Base-by-base conservation (phyloP, 2,888 invertebrate species). In the Drosophila cognata region DNA sequence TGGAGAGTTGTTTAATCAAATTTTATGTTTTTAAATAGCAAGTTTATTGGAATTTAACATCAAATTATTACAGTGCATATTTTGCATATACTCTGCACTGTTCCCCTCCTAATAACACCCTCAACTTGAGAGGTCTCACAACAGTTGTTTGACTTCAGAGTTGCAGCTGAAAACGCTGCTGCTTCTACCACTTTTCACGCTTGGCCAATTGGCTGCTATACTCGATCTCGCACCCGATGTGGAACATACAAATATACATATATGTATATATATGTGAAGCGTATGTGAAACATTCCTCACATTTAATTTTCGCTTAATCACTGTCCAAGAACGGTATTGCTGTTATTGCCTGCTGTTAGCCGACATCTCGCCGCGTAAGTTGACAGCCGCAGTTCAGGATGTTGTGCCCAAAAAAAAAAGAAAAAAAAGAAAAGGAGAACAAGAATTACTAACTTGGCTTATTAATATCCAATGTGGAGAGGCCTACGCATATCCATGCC, bases 261-360 rank as follows among this genome's bases (percentile, higher is more conserved):
- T 50, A 50, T 10, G 28, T 50, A 18, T 28, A 18, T 50, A 46
- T 46, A 16, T 46, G 5, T 18, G 18, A 28, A 18, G 25, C 2
- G 51, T 51, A 18, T 51, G 29, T 28, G 51, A 10, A 55, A 21
- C 74, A 55, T 55, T 77, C 59, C 79, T 78, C 75, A 73, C 77
- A 81, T 87, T 90, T 88, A 88, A 88, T 88, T 90, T 86, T 74
- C 89, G 85, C 88, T 88, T 88, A 88, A 88, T 88, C 88, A 90
- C 77, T 88, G 88, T 88, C 87, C 84, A 64, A 18, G 62, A 77
- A 87, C 76, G 80, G 82, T 78, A 83, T 80, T 82, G 62, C 69
- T 59, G 79, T 53, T 13, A 43, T 59, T 33, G 76, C 83, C 88
- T 82, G 89, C 89, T 84, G 88, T 74, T 84, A 50, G 38, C 52